A percentile compares a stretch with the other conserved stretches of the same genome.
These are phyloP conservation scores for Sinocyclocheilus anshuiensis DNA, from an alignment of 2,113 vertebrate species.

Conservation along the genomic window DNA sequence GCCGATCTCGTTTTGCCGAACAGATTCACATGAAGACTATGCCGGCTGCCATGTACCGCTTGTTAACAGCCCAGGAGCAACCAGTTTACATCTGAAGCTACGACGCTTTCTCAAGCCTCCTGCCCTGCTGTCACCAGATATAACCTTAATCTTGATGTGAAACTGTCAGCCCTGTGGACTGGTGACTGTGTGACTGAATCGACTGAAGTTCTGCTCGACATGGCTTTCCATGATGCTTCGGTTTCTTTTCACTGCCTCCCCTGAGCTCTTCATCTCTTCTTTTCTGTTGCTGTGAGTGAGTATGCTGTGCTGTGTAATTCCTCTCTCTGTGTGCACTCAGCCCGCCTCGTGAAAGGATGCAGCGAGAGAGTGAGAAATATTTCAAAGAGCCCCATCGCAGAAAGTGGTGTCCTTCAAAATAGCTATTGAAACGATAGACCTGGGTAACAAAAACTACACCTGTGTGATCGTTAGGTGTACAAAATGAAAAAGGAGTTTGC, in stretches of 20 bases:
- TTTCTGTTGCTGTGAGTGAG: slow-evolving; percentile 52
- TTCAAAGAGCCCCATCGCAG: background rate
- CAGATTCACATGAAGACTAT: slow-evolving; percentile 99
- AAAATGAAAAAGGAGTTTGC: slow-evolving; percentile 30
- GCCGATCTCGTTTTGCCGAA: slow-evolving; percentile 40
- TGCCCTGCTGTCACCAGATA: slow-evolving; percentile 33
- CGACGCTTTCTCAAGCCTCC: slow-evolving; percentile 24
- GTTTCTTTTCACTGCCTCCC: slow-evolving; percentile 33
- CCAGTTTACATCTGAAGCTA: slow-evolving; percentile 89
- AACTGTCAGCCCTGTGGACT: slow-evolving; percentile 34
- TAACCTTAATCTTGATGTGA: slow-evolving; percentile 38
- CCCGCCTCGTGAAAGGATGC: background rate
- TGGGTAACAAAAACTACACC: background rate
- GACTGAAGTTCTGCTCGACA: slow-evolving; percentile 15
- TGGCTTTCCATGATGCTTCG: slow-evolving; percentile 35
- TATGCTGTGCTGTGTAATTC: slow-evolving; percentile 34
- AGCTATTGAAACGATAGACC: background rate
- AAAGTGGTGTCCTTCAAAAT: background rate
- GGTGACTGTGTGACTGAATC: slow-evolving; percentile 37
- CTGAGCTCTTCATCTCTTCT: slow-evolving; percentile 7
- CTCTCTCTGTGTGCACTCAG: slow-evolving; percentile 35
- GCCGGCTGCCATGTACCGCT: slow-evolving; percentile 95
- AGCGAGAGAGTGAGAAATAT: background rate
- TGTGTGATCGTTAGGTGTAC: background rate
- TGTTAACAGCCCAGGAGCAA: slow-evolving; percentile 95